Evolutionary conservation across 2,888 invertebrate species (phyloP).

Genomic region (Cyclophora albipunctata): DNA sequence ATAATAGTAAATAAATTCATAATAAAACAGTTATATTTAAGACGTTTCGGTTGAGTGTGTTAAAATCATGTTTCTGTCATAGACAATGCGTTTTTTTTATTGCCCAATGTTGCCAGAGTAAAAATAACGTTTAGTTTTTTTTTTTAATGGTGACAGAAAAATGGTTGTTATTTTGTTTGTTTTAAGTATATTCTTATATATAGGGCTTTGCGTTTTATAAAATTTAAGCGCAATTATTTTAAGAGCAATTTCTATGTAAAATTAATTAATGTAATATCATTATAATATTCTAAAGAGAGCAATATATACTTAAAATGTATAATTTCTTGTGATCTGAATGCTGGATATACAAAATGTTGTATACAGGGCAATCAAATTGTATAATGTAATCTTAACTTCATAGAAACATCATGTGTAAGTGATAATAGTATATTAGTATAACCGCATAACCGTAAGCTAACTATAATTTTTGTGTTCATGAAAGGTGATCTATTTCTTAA

Average conservation of each 20-base stretch:
- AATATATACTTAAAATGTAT: slow-evolving; percentile 31
- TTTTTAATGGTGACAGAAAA: slow-evolving; percentile 31
- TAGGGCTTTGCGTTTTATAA: slow-evolving; percentile 35
- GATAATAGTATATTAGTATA: slow-evolving; percentile 31
- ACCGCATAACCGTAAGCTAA: slow-evolving; percentile 48
- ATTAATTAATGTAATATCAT: slow-evolving; percentile 9
- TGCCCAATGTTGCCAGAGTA: slow-evolving; percentile 43
- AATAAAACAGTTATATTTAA: slow-evolving; percentile 38
- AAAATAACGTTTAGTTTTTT: slow-evolving; percentile 11
- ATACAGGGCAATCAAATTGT: slow-evolving; percentile 50
- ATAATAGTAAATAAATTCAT: slow-evolving; percentile 36
- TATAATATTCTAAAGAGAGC: slow-evolving; percentile 38
- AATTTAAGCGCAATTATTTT: slow-evolving; percentile 27
- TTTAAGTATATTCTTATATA: slow-evolving; percentile 41
- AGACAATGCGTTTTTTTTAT: slow-evolving; percentile 22
- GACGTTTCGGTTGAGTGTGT: slow-evolving; percentile 22
- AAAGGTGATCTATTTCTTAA: slow-evolving; percentile 39
- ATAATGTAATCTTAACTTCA: slow-evolving; percentile 33
- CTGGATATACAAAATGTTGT: slow-evolving; percentile 34
- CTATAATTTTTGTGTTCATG: slow-evolving; percentile 51
- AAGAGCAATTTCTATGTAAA: slow-evolving; percentile 18
- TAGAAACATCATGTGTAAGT: slow-evolving; percentile 24
- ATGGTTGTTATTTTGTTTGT: slow-evolving; percentile 37
- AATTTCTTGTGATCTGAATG: slow-evolving; percentile 44
- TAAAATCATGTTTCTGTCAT: slow-evolving; percentile 48